Percentiles rank a stretch among this genome's conserved stretches.
Conservation (phyloP, 2,888 invertebrate species). For the Lithophane leautieri region DNA sequence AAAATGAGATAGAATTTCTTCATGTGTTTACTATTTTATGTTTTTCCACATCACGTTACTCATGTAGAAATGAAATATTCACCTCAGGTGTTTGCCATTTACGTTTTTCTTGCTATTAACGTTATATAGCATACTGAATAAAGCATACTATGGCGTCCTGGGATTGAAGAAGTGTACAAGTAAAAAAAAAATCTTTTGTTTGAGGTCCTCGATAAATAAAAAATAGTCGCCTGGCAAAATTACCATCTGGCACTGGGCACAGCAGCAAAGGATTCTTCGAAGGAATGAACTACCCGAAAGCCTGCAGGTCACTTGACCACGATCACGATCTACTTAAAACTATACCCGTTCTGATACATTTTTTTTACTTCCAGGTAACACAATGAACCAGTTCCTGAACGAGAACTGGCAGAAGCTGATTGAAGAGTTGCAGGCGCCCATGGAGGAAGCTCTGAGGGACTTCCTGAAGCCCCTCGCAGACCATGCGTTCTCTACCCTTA, state of each 20-base stretch:
- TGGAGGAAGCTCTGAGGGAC: constrained; percentile 90
- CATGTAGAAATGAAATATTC: background rate
- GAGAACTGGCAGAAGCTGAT: constrained; percentile 94
- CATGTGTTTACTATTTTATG: background rate
- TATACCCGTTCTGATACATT: background rate
- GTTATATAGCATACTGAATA: background rate
- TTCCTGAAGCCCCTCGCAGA: constrained; percentile 86
- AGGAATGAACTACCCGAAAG: background rate
- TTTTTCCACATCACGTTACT: background rate
- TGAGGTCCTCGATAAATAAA: background rate
- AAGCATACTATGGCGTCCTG: background rate
- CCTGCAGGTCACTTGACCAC: background rate
- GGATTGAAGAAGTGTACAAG: background rate
- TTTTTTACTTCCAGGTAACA: constrained; percentile 86
- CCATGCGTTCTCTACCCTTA: constrained; percentile 82
- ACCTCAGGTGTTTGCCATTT: background rate
- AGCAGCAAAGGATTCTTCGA: no score
- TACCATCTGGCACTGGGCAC: background rate
- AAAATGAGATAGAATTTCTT: constrained; percentile 17
- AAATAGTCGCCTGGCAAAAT: background rate
- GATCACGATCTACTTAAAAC: background rate
- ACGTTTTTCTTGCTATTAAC: background rate
- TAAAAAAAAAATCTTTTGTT: background rate
- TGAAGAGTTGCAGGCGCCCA: constrained; percentile 92
- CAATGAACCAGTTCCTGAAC: constrained; percentile 94